Evolutionary conservation across 30 jellyfish, hydroid and myxozoan genomes (phyloP).

Genomic region (Hydra vulgaris): DNA sequence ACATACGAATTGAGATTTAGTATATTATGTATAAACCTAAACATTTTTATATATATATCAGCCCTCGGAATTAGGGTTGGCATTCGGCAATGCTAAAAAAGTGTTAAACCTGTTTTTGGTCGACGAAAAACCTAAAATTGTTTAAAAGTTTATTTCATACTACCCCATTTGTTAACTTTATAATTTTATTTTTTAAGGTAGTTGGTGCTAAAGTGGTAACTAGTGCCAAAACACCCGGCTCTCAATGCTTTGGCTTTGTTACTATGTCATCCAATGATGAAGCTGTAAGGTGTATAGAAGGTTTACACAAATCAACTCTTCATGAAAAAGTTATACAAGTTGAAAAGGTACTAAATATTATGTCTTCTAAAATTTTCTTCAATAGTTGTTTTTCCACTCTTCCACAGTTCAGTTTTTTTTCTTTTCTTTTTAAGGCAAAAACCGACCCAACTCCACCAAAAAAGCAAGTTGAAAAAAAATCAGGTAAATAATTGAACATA

Average conservation of each 20-base stretch:
- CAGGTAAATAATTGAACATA: constrained; percentile 27
- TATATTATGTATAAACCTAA: too few species aligned
- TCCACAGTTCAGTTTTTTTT: too few species aligned
- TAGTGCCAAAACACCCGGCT: constrained; percentile 95
- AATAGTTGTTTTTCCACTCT: background rate
- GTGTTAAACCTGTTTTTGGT: too few species aligned
- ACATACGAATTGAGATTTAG: too few species aligned
- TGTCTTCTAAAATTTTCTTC: background rate
- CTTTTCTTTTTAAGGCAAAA: constrained; percentile 57
- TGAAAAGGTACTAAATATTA: constrained; percentile 63
- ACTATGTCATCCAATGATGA: constrained; percentile 81
- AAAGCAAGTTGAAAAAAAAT: constrained; percentile 27
- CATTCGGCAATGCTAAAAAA: too few species aligned
- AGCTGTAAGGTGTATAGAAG: constrained; percentile 69
- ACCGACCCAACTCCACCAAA: constrained; percentile 92
- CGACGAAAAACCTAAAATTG: too few species aligned
- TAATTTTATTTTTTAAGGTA: constrained; percentile 38
- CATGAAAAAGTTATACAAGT: constrained; percentile 70
- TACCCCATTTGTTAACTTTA: background rate
- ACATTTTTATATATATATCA: too few species aligned
- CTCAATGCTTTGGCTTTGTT: constrained; percentile 92
- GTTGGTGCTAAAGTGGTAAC: constrained; percentile 97
- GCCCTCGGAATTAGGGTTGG: too few species aligned
- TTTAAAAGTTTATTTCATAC: too few species aligned
- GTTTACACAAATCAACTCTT: constrained; percentile 55